Conservation (phyloP, 2,113 vertebrate genomes). For the Gnathonemus echidnorhynchus region DNA sequence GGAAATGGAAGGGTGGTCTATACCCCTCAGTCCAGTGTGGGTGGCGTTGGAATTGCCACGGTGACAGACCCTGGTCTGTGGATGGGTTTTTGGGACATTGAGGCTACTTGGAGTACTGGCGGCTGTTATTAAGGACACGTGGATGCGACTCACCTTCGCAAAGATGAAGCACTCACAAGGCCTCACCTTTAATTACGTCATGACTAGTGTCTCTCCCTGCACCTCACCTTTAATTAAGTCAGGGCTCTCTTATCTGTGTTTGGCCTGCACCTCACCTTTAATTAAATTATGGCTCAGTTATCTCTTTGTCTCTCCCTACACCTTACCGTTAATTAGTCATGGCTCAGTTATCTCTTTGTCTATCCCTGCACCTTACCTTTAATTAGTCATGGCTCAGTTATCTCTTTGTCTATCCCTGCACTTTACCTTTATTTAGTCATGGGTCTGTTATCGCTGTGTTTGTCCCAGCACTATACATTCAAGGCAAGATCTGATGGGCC, state of each 20-base stretch:
- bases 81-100: constrained; percentile 39
- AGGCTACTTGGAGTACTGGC: constrained; percentile 48
- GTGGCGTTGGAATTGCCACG: neutral
- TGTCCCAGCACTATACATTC: neutral
- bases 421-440: neutral
- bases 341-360: neutral
- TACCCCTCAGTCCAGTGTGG: neutral
- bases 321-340: neutral
- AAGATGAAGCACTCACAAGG: constrained; percentile 41
- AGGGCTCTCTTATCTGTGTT: neutral
- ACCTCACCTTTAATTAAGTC: neutral
- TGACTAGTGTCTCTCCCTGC: neutral
- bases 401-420: neutral
- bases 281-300: neutral
- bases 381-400: neutral
- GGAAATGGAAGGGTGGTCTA: neutral
- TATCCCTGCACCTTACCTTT: neutral
- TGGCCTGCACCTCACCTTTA: neutral
- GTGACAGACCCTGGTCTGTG: neutral
- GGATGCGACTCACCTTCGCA: constrained; percentile 51
- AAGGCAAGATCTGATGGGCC: neutral
- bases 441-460: neutral
- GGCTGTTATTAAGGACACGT: constrained; percentile 52
- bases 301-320: neutral
- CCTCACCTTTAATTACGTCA: neutral